Evolutionary conservation across 2,113 vertebrate species (phyloP).

Genomic region (Seriola quinqueradiata): DNA sequence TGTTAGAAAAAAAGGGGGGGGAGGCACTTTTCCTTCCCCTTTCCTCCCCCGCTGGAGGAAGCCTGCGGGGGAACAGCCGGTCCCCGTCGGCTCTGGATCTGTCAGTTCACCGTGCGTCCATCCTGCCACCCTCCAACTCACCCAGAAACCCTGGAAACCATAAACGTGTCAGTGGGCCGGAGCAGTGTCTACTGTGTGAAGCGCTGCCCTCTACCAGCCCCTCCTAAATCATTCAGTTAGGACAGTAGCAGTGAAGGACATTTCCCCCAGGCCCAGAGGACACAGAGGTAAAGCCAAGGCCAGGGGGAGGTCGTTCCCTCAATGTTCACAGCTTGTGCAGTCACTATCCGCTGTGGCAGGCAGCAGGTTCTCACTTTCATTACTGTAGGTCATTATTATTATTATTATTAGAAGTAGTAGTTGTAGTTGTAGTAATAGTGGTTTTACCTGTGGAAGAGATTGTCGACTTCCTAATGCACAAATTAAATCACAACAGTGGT

Average conservation of each 20-base stretch:
- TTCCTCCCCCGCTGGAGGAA: constrained; percentile 74
- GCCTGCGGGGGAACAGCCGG: constrained; percentile 39
- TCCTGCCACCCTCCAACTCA: constrained; percentile 80
- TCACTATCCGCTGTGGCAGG: no score
- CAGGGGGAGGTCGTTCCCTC: constrained; percentile 1
- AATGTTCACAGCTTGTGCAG: neutral
- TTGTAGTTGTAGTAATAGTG: no score
- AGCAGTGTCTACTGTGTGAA: constrained; percentile 66
- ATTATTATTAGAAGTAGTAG: no score
- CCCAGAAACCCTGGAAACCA: constrained; percentile 64
- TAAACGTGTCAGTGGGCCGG: constrained; percentile 79
- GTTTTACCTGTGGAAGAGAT: no score
- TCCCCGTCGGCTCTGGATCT: constrained; percentile 57
- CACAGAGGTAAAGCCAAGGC: constrained; percentile 58
- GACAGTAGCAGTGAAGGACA: constrained; percentile 81
- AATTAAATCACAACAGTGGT: no score
- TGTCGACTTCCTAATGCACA: no score
- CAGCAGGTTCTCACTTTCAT: no score
- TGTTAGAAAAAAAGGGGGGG: neutral
- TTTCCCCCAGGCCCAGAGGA: constrained; percentile 65
- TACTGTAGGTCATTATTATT: no score
- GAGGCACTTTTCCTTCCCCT: constrained; percentile 59
- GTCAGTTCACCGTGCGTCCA: constrained; percentile 75
- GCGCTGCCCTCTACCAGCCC: constrained; percentile 54
- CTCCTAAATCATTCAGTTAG: constrained; percentile 60